Evolutionary conservation across 2,113 vertebrate species (phyloP).

Genomic region (Pachyramphus minor): DNA sequence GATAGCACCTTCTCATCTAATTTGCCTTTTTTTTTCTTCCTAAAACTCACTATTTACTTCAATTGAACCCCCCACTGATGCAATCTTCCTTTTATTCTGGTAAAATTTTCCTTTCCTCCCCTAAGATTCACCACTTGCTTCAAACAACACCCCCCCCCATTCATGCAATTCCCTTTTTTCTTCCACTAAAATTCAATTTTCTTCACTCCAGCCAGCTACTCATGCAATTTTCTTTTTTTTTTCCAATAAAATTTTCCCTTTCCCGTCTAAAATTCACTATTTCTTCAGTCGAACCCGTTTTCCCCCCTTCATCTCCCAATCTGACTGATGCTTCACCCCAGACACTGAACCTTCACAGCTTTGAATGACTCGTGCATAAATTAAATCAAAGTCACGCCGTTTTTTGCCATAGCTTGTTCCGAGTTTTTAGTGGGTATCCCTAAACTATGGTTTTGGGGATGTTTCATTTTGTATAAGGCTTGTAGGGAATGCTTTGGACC

Average conservation of each 20-base stretch:
- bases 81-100: background rate
- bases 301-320: rapidly evolving
- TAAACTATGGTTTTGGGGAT: background rate
- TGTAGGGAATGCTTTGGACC: background rate
- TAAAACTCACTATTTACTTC: background rate
- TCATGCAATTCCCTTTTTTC: background rate
- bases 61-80: background rate
- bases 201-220: background rate
- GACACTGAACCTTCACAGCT: background rate
- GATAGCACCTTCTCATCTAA: background rate
- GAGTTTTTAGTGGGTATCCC: background rate
- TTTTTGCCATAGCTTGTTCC: background rate
- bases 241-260: background rate
- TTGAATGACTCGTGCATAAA: rapidly evolving
- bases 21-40: background rate
- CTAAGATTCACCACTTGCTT: background rate
- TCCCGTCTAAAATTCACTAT: background rate
- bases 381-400: background rate
- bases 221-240: background rate
- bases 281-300: background rate
- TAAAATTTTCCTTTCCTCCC: background rate
- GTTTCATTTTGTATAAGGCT: background rate
- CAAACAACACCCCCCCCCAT: background rate
- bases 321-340: background rate
- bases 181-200: background rate